Evolutionary conservation across 64 coral and sea anemone species (phyloP).

Genomic region (Pachyseris speciosa): DNA sequence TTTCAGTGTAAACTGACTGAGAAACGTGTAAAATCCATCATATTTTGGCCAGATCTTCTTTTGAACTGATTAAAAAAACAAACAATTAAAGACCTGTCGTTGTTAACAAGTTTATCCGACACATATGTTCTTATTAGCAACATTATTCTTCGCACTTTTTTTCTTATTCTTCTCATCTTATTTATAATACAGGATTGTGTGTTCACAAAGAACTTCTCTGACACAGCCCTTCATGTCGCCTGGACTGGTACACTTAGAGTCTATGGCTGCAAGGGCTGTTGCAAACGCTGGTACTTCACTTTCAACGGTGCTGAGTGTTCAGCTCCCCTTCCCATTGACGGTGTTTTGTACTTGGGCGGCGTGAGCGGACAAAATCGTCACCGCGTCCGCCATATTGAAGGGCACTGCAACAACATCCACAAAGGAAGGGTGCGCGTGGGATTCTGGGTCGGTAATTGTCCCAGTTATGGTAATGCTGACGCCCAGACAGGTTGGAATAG

Average conservation of each 20-base stretch:
- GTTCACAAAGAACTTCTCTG: neutral
- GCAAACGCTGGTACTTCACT: neutral
- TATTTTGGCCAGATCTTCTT: no score
- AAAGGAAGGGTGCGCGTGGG: neutral
- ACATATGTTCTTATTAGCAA: no score
- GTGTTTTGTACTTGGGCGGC: neutral
- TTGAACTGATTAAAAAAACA: no score
- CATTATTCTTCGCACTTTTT: no score
- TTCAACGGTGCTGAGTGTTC: neutral
- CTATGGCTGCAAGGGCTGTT: neutral
- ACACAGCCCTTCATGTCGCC: neutral
- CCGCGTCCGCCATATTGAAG: neutral
- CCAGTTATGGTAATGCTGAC: neutral
- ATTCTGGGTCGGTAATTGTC: neutral
- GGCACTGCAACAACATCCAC: neutral
- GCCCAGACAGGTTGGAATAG: neutral
- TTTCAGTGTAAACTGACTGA: no score
- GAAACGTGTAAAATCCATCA: no score
- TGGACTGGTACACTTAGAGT: neutral
- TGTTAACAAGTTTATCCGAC: no score
- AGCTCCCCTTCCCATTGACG: neutral
- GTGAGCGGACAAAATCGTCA: neutral
- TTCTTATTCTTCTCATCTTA: no score
- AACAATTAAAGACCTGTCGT: no score
- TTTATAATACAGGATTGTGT: neutral